These are phyloP conservation scores for Dastarcus helophoroides DNA, from an alignment of 2,888 invertebrate species.

Conservation along the genomic window DNA sequence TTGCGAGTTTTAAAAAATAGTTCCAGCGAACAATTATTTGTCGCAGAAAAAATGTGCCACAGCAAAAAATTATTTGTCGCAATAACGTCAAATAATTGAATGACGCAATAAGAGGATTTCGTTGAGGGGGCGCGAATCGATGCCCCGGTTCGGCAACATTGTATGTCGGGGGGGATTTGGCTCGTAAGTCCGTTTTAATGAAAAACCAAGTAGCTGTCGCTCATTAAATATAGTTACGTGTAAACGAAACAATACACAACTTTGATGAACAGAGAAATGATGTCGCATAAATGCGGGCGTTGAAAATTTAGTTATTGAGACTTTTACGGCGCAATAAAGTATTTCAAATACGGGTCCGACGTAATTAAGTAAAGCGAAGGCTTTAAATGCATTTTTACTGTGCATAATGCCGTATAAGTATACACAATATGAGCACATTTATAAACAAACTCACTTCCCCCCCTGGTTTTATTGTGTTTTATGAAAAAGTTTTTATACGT, in stretches of 20 bases:
- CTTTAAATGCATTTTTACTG: slow-evolving; percentile 16
- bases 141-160: too few relatives aligned
- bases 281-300: slow-evolving; percentile 22
- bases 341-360: slow-evolving; percentile 19
- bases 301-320: slow-evolving; percentile 25
- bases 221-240: slow-evolving; percentile 12
- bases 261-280: slow-evolving; percentile 18
- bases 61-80: too few relatives aligned
- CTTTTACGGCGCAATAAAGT: slow-evolving; percentile 23
- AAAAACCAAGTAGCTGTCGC: too few relatives aligned
- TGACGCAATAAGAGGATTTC: too few relatives aligned
- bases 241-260: slow-evolving; percentile 11
- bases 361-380: slow-evolving; percentile 20
- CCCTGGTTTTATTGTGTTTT: slow-evolving; percentile 11
- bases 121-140: too few relatives aligned
- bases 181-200: too few relatives aligned
- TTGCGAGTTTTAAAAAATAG: too few relatives aligned
- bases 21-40: too few relatives aligned
- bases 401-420: slow-evolving; percentile 14
- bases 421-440: slow-evolving; percentile 12
- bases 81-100: too few relatives aligned
- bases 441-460: slow-evolving; percentile 6
- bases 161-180: too few relatives aligned
- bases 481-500: slow-evolving; percentile 32
- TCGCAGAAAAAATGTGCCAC: too few relatives aligned